Conservation (phyloP, 2,888 invertebrate genomes). For the Terebella lapidaria region DNA sequence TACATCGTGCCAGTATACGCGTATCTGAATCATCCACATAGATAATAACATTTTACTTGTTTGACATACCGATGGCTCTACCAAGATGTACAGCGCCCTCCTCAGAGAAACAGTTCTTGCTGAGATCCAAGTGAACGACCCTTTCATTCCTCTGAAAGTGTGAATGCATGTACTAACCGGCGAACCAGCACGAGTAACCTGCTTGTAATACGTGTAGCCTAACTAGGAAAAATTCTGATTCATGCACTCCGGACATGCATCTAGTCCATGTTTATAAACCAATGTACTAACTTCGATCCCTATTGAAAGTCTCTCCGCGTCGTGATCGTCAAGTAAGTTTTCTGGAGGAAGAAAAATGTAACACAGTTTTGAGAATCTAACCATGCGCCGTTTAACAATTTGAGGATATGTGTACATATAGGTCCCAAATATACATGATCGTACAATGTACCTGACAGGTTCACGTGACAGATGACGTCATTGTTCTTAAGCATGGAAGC, state of each 20-base stretch:
- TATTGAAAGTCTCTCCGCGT: constrained; percentile 31
- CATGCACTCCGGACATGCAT: no score
- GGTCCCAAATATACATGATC: neutral
- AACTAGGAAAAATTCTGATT: no score
- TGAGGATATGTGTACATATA: no score
- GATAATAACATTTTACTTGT: no score
- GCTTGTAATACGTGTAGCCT: no score
- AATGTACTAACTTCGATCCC: constrained; percentile 39
- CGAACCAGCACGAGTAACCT: no score
- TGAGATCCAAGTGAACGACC: constrained; percentile 37
- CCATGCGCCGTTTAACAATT: no score
- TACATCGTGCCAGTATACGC: neutral
- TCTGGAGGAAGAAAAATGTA: constrained; percentile 28
- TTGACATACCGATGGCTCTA: constrained; percentile 37
- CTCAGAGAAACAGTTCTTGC: constrained; percentile 42
- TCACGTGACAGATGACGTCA: constrained; percentile 31
- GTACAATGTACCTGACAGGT: constrained; percentile 43
- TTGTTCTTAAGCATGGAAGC: constrained; percentile 32
- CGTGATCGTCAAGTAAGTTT: constrained; percentile 34
- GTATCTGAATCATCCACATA: no score
- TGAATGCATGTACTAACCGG: neutral
- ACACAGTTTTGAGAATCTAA: no score
- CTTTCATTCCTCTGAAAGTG: constrained; percentile 26
- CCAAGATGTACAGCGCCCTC: constrained; percentile 37
- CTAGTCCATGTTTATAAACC: no score